A percentile compares a stretch with the other conserved stretches of the same genome.
Conservation (phyloP, 2,113 vertebrate species). For the Ellobius talpinus region DNA sequence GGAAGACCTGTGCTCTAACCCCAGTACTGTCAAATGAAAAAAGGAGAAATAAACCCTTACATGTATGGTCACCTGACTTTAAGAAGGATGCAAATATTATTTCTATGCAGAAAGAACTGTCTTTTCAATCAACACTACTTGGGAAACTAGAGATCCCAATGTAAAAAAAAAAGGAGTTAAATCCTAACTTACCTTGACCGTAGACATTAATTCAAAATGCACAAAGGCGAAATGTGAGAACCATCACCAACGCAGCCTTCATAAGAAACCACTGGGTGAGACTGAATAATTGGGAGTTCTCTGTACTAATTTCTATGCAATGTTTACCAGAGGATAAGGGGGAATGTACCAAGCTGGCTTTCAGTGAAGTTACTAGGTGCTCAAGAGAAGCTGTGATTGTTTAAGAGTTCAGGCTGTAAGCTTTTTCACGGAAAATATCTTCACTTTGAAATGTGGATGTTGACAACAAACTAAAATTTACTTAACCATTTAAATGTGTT, state of each 20-base stretch:
- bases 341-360: background rate
- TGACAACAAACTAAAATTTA: background rate
- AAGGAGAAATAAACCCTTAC: background rate
- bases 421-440: background rate
- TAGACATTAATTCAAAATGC: background rate
- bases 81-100: background rate
- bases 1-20: background rate
- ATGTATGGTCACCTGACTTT: background rate
- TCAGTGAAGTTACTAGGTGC: background rate
- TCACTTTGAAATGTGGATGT: background rate
- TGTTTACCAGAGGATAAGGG: background rate
- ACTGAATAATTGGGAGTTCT: background rate
- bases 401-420: background rate
- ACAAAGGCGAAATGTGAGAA: background rate
- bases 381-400: background rate
- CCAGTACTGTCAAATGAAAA: background rate
- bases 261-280: background rate
- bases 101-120: background rate
- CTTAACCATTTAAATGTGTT: background rate
- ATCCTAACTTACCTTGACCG: background rate
- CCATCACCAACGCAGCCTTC: background rate
- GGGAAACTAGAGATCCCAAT: background rate
- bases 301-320: background rate
- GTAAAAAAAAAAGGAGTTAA: background rate
- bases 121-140: background rate